A percentile compares a stretch with the other conserved stretches of the same genome.
phyloP scores from a whole-genome alignment of 2,888 invertebrate species.

The Ectemnius lituratus region DNA sequence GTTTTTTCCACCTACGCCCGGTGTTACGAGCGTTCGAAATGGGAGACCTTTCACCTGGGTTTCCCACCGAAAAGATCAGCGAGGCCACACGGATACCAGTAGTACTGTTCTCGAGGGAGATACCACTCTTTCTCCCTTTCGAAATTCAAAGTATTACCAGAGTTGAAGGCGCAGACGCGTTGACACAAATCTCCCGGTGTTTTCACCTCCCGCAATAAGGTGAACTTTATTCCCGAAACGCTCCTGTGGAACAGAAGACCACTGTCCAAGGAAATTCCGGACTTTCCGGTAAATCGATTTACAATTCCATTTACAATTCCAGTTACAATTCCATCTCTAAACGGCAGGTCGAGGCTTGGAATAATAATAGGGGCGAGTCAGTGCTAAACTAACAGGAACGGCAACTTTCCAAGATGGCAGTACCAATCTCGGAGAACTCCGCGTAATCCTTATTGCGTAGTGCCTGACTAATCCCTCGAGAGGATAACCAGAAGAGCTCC shows the following conservation, averaged over 20 bases:
- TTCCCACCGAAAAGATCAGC: slow-evolving; percentile 21
- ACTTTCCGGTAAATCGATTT: background rate
- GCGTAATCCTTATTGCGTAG: slow-evolving; percentile 43
- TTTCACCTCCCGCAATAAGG: background rate
- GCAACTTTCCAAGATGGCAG: slow-evolving; percentile 24
- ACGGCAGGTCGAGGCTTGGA: background rate
- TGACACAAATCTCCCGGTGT: slow-evolving; percentile 8
- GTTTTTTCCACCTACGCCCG: background rate
- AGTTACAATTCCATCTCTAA: background rate
- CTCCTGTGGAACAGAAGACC: too few species aligned
- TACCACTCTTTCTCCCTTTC: background rate
- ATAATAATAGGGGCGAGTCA: background rate
- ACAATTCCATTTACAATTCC: too few species aligned
- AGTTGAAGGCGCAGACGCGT: slow-evolving; percentile 1
- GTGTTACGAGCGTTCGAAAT: slow-evolving; percentile 4
- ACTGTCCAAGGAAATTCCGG: background rate
- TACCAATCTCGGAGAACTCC: slow-evolving; percentile 22
- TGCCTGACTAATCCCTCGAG: slow-evolving; percentile 32
- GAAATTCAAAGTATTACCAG: background rate
- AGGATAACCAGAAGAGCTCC: slow-evolving; percentile 27
- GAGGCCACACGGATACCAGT: slow-evolving; percentile 32
- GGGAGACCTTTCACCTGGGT: slow-evolving; percentile 11
- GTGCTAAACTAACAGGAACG: too few species aligned
- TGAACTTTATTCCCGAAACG: background rate
- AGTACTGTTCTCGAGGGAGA: slow-evolving; percentile 21